A percentile compares a stretch with the other conserved stretches of the same genome.
phyloP scores from a whole-genome alignment of 2,797 vertebrate species.

The Melanotaenia trifasciata region DNA sequence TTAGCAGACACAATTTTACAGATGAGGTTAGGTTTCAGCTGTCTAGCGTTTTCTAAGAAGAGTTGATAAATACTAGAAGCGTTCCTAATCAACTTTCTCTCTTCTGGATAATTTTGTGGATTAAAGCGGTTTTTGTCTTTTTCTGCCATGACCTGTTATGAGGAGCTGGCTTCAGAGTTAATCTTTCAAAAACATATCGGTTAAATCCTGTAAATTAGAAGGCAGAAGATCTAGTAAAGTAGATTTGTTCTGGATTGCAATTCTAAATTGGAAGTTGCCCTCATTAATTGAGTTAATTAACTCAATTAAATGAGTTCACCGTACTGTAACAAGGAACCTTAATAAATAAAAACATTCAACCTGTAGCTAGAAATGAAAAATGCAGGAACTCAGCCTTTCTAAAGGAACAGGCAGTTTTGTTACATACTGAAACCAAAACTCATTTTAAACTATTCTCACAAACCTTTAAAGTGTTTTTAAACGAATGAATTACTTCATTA shows the following conservation, averaged over 20 bases:
- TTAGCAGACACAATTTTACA: conserved; percentile 32
- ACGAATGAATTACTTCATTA: no score
- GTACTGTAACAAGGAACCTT: background rate
- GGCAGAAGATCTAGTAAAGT: no score
- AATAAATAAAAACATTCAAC: background rate
- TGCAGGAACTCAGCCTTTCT: background rate
- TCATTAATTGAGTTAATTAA: background rate
- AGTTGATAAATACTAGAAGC: background rate
- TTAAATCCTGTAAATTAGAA: background rate
- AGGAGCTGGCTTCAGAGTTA: conserved; percentile 13
- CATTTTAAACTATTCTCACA: background rate
- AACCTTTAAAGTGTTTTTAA: background rate
- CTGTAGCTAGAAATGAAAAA: background rate
- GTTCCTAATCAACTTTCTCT: conserved; percentile 12
- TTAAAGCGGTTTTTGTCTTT: conserved; percentile 13
- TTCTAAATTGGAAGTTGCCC: background rate
- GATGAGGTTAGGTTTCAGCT: conserved; percentile 37
- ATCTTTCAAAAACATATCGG: background rate
- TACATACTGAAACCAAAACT: background rate
- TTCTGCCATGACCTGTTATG: conserved; percentile 17
- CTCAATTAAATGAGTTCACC: background rate
- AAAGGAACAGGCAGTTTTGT: background rate
- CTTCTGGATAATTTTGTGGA: conserved; percentile 8
- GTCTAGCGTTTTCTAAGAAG: conserved; percentile 27
- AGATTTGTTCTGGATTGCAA: background rate